These are phyloP conservation scores for Peromyscus polionotus DNA, from an alignment of 2,113 vertebrate genomes.

Conservation along the genomic window DNA sequence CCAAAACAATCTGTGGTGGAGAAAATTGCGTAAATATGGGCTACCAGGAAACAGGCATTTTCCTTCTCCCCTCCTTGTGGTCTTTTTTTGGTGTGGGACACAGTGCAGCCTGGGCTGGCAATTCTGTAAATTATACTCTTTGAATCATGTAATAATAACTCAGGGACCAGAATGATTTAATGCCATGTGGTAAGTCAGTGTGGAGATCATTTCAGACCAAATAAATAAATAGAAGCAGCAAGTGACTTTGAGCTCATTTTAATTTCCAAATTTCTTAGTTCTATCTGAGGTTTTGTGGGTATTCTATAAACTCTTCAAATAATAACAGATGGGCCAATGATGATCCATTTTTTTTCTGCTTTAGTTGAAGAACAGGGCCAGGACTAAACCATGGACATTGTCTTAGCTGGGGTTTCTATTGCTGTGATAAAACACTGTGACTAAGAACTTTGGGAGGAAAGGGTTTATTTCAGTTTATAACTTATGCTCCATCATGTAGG, in stretches of 20 bases:
- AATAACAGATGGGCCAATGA: constrained; percentile 2
- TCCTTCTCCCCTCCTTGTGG: constrained; percentile 73
- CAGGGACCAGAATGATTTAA: constrained; percentile 80
- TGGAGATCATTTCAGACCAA: constrained; percentile 70
- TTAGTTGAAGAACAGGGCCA: not conserved
- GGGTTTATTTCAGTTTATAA: not conserved
- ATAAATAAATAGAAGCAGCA: constrained; percentile 73
- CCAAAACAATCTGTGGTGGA: constrained; percentile 81
- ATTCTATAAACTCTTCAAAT: constrained; percentile 31
- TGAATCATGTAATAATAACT: constrained; percentile 81
- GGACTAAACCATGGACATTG: not conserved
- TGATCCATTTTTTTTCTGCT: constrained; percentile 20
- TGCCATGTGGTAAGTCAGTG: constrained; percentile 74
- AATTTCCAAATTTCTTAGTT: constrained; percentile 71
- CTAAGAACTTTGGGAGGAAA: not conserved
- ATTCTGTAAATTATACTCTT: constrained; percentile 79
- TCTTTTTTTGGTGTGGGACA: constrained; percentile 69
- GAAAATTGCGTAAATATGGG: constrained; percentile 80
- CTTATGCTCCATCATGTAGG: not conserved
- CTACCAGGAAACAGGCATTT: constrained; percentile 77
- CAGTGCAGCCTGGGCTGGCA: constrained; percentile 75
- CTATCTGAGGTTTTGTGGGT: constrained; percentile 58
- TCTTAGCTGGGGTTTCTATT: not conserved
- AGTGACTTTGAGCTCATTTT: constrained; percentile 71
- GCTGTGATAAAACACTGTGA: too few species aligned